Percentiles rank a stretch among this genome's conserved stretches.
These are phyloP conservation scores for Benitochromis conjunctus DNA, from an alignment of 2,113 vertebrate genomes.

Conservation along the genomic window DNA sequence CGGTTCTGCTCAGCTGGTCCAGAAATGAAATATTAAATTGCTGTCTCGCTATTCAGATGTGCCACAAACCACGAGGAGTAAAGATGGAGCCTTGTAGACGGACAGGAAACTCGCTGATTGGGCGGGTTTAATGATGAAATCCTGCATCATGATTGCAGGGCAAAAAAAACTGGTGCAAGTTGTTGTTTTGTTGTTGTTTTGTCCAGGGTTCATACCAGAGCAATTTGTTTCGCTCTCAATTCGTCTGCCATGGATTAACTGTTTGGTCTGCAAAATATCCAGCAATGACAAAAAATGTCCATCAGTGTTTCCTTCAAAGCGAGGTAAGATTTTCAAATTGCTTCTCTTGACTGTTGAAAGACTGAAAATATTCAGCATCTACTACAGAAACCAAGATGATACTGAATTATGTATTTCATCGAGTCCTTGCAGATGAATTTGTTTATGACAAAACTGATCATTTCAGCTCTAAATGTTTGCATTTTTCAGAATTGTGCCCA, in stretches of 20 bases:
- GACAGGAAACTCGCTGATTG: neutral
- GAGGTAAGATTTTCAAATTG: neutral
- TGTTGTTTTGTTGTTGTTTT: neutral
- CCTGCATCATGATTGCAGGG: neutral
- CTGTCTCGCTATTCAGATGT: neutral
- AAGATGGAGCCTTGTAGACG: neutral
- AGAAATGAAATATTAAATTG: neutral
- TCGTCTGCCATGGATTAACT: neutral
- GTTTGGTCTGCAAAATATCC: neutral
- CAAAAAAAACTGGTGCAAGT: neutral
- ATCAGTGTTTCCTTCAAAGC: neutral
- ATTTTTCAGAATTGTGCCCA: neutral
- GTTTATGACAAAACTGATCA: neutral
- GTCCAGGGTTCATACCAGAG: neutral
- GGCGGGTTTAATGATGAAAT: neutral
- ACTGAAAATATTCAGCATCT: neutral
- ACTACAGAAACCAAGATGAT: neutral
- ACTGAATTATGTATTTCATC: neutral
- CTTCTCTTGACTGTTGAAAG: neutral
- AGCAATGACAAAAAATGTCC: neutral
- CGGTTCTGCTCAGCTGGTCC: neutral
- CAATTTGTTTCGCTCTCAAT: neutral
- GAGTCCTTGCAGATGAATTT: neutral
- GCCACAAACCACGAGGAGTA: neutral
- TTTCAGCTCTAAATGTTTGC: neutral